These are phyloP conservation scores for Littorina saxatilis DNA, from an alignment of 1,140 invertebrate genomes.

Conservation along the genomic window DNA sequence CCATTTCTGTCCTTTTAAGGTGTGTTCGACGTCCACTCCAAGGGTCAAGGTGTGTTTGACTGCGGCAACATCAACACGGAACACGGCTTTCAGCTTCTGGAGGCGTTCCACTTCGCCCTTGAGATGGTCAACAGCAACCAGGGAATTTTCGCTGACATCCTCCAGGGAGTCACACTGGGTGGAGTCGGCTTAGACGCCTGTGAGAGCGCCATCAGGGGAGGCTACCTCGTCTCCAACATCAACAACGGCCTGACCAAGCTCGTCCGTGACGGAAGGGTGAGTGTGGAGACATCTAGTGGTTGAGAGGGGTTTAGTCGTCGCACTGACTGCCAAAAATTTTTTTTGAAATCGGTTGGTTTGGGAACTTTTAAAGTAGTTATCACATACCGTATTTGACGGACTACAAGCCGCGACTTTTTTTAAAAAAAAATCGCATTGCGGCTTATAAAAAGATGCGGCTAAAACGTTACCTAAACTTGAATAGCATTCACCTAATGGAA, in stretches of 20 bases:
- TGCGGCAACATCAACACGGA: constrained; percentile 68
- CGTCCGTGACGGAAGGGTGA: constrained; percentile 42
- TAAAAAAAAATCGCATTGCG: no score
- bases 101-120: constrained; percentile 72
- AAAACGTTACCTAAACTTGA: no score
- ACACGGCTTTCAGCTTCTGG: constrained; percentile 70
- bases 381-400: no score
- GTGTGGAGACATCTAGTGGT: no score
- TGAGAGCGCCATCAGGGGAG: constrained; percentile 61
- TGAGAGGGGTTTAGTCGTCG: no score
- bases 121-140: constrained; percentile 65
- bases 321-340: no score
- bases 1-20: no score
- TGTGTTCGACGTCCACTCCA: constrained; percentile 70
- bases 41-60: constrained; percentile 57
- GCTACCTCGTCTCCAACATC: constrained; percentile 67
- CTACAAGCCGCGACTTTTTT: no score
- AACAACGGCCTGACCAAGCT: constrained; percentile 62
- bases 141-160: constrained; percentile 61
- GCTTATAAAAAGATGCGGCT: no score
- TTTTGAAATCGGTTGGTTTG: no score
- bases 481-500: no score
- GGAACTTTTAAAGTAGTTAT: no score
- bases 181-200: constrained; percentile 70
- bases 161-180: constrained; percentile 65